Conservation (phyloP, 92 coral and sea anemone genomes). For the Porites lobata region DNA sequence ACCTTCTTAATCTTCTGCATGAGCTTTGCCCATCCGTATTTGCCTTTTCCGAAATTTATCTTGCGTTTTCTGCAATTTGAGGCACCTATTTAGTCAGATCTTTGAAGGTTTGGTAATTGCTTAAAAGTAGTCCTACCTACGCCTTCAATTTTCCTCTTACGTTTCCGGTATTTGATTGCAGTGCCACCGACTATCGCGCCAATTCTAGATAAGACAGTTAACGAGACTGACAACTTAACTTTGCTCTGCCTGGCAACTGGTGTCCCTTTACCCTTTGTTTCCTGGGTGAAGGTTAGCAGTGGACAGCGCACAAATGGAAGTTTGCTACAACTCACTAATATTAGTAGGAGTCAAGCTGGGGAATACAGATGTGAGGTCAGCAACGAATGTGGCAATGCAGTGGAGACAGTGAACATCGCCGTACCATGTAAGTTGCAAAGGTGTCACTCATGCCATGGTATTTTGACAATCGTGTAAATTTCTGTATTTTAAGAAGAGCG, state of each 20-base stretch:
- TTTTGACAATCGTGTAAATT: too few relatives aligned
- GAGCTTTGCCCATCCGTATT: too few relatives aligned
- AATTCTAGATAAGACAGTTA: conserved; percentile 21
- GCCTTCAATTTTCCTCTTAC: background rate
- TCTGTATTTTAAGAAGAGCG: too few relatives aligned
- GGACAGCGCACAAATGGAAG: conserved; percentile 2
- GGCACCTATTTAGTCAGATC: too few relatives aligned
- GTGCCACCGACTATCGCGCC: conserved; percentile 27
- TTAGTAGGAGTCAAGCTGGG: conserved; percentile 49
- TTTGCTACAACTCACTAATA: background rate
- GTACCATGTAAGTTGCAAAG: conserved; percentile 61
- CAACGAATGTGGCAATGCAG: conserved; percentile 51
- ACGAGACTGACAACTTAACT: conserved; percentile 31
- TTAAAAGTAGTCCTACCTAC: too few relatives aligned
- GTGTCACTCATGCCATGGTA: background rate
- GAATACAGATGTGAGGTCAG: conserved; percentile 56
- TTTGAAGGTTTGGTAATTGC: background rate
- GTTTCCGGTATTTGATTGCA: background rate
- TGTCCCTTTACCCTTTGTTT: conserved; percentile 26
- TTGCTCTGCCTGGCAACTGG: conserved; percentile 62
- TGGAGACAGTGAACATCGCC: conserved; percentile 8
- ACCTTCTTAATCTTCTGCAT: too few relatives aligned
- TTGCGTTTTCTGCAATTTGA: background rate
- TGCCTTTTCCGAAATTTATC: background rate
- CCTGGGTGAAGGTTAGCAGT: conserved; percentile 44